Base-by-base conservation (phyloP, 2,797 vertebrate genomes). In the Rhinatrema bivittatum region DNA sequence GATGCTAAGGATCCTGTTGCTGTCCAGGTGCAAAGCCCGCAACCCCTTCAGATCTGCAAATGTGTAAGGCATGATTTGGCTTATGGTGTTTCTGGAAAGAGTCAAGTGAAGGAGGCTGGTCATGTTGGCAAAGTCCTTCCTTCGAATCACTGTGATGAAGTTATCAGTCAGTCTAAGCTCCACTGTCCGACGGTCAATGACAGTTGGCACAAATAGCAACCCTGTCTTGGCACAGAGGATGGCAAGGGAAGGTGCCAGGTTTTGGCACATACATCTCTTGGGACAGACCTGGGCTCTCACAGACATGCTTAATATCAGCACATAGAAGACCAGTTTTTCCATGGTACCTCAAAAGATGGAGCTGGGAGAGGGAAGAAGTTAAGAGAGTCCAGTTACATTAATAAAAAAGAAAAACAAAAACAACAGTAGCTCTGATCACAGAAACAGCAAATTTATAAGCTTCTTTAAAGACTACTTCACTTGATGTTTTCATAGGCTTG, bases 171-270 rank as follows among this genome's bases (percentile, higher is more conserved):
- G 71, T 12, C 89, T 73, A 1, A 92, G 81, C 50, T 93, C 90
- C 20, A 90, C 90, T 0, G 91, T 93, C 7, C 84, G 69, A 18
- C 87, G 62, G 75, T 93, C 89, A 6, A 92, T 90, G 11, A 84
- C 82, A 4, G 80, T 68, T n/a, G 91, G 91, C 26, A 93, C 87
- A 13, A 92, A 93, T 40, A 93, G 83, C 16, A 93, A 67, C 33
- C 91, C 91, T 0, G 89, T 91, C 68, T 90, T 91, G 28, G 89
- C 87, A 46, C 91, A 93, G 46, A 93, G 87, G 42, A 92, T 91
- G 9, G 89, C 87, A 29, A 93, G 76, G 21, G 91, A 92, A 0
- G 89, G 91, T 1, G 89, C 88, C 11, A 93, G 81, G 62, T 81
- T 89, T 63, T 93, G 91, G 69, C 91, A 93, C 79, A 87, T 87